A percentile compares a stretch with the other conserved stretches of the same genome.
Evolutionary conservation across 2,888 invertebrate genomes (phyloP).

Genomic region (Hylaea fasciaria): DNA sequence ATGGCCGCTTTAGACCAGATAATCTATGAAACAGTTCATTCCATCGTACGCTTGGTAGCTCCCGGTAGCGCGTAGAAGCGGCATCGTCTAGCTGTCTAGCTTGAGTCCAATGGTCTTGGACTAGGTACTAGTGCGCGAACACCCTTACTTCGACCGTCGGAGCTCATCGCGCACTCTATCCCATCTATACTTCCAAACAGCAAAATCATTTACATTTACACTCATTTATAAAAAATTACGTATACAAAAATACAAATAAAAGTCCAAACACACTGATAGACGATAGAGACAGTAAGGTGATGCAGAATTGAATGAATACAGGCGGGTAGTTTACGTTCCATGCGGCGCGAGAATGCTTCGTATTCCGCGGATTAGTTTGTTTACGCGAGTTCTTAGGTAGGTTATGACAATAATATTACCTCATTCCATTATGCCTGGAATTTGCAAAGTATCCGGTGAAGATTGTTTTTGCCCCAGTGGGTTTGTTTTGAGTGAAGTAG

Average conservation of each 20-base stretch:
- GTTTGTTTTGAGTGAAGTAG: slow-evolving; percentile 20
- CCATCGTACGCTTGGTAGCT: too few relatives aligned
- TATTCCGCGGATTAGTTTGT: slow-evolving; percentile 6
- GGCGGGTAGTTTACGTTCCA: background rate
- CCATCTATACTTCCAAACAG: slow-evolving; percentile 71
- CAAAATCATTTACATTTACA: slow-evolving; percentile 59
- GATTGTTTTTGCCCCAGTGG: background rate
- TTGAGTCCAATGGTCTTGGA: too few relatives aligned
- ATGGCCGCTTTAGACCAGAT: too few relatives aligned
- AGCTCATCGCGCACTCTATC: slow-evolving; percentile 68
- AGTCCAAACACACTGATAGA: background rate
- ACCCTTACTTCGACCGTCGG: slow-evolving; percentile 23
- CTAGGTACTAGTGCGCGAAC: too few relatives aligned
- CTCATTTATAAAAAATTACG: slow-evolving; percentile 26
- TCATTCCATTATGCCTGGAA: slow-evolving; percentile 57
- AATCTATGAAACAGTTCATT: too few relatives aligned
- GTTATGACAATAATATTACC: slow-evolving; percentile 56
- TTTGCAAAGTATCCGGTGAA: slow-evolving; percentile 13
- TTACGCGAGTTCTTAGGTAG: background rate
- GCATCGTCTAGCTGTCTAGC: too few relatives aligned
- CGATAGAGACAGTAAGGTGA: background rate
- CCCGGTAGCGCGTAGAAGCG: too few relatives aligned
- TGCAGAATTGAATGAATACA: background rate
- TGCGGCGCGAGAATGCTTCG: background rate
- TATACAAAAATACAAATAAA: background rate